Conservation (phyloP, 2,797 vertebrate species). For the Australoheros facetus region DNA sequence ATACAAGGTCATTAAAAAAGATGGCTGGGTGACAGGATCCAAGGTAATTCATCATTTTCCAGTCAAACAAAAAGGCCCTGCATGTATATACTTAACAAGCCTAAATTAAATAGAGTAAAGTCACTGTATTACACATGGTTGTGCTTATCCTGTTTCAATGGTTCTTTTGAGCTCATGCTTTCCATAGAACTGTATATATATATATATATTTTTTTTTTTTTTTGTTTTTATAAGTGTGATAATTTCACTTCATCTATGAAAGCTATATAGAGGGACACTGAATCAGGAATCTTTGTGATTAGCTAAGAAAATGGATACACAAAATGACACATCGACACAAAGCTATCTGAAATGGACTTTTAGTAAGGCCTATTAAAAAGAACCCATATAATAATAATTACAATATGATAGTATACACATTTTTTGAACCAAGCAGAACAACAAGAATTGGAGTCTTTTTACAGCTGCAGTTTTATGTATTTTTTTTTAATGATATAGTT, state of each 20-base stretch:
- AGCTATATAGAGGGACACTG: constrained; percentile 10
- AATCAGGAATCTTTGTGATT: constrained; percentile 23
- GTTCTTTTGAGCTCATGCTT: constrained; percentile 47
- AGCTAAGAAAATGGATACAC: neutral
- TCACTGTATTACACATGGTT: constrained; percentile 63
- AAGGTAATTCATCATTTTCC: constrained; percentile 70
- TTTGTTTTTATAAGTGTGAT: constrained; percentile 58
- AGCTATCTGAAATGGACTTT: neutral
- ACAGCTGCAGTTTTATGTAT: neutral
- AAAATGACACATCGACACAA: neutral
- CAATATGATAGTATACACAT: neutral
- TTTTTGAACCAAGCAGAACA: neutral
- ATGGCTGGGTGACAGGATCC: constrained; percentile 54
- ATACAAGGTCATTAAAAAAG: constrained; percentile 65
- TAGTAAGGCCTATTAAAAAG: neutral
- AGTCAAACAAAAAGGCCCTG: constrained; percentile 64
- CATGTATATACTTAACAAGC: constrained; percentile 47
- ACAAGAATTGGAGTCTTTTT: neutral
- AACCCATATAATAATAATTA: neutral
- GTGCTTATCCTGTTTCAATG: constrained; percentile 51
- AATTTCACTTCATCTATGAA: constrained; percentile 15
- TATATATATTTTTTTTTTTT: constrained; percentile 39
- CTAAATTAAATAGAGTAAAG: constrained; percentile 59
- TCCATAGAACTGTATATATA: constrained; percentile 39
- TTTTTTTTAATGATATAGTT: neutral